Evolutionary conservation across 2,113 vertebrate genomes (phyloP), one percentile per base, ranked within the genome.

Genomic region (Laterallus jamaicensis): DNA sequence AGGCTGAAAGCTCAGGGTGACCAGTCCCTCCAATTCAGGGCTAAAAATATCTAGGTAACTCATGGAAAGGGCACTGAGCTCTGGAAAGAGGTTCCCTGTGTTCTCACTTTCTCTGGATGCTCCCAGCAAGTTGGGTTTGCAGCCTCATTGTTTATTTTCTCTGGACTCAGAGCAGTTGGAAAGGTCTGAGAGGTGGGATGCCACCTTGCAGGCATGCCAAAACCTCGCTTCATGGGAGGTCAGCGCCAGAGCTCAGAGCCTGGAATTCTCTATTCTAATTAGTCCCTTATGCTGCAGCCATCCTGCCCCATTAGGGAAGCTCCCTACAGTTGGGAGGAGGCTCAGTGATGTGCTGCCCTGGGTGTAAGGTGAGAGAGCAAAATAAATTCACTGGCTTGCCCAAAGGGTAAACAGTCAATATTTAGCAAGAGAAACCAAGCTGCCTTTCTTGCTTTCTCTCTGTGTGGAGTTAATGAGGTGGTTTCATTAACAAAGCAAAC

Each of bases 391-490:
- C 8, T 16, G 28, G 25, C 4, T 52, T 59, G 58, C 90, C 75
- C 74, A 59, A 21, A 64, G 79, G 28, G 19, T 40, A 83, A 91
- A 17, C 54, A 31, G 80, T 32, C 54, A 69, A 22, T 35, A 28
- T 42, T 88, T 37, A 81, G 18, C 31, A 24, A 26, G 37, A 68
- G 66, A 67, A 74, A 32, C 56, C 6, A 24, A 86, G 54, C 15
- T 12, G 35, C 83, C n/a, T 73, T 64, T 67, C 50, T 28, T 52
- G 47, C 77, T 79, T 78, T 71, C 76, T 42, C 58, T 49, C 69
- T 91, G 84, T 60, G 5, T 82, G 93, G 86, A 39, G 42, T 82
- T 93, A 79, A 97, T 97, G 89, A 93, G 83, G 39, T 14, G 80
- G 66, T 76, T 17, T 88, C 10, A 0, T 84, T 95, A 91, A 88